A percentile compares a stretch with the other conserved stretches of the same genome.
Conservation (phyloP, 2,113 vertebrate genomes). For the Falco punctatus region DNA sequence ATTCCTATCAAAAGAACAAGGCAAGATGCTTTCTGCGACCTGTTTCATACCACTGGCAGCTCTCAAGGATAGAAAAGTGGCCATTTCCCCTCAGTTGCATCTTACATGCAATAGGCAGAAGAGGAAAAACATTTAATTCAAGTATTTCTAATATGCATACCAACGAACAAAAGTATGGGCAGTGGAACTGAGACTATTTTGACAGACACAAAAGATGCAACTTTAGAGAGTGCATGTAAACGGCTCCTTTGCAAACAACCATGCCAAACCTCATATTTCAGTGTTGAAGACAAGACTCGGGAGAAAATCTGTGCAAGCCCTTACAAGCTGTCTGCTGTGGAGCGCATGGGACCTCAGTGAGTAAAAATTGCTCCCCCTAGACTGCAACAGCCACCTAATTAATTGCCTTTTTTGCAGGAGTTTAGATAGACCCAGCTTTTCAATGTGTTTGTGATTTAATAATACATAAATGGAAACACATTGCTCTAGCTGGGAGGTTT, state of each 20-base stretch:
- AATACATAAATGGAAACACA: not conserved
- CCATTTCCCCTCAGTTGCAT: not conserved
- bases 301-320: not conserved
- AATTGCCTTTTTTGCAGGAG: not conserved
- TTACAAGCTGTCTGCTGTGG: not conserved
- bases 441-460: not conserved
- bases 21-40: not conserved
- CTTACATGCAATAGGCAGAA: not conserved
- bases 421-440: not conserved
- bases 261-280: not conserved
- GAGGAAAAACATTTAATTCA: not conserved
- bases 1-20: not conserved
- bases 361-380: not conserved
- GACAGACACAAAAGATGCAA: not conserved
- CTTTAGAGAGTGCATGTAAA: not conserved
- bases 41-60: not conserved
- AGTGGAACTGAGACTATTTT: not conserved
- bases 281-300: not conserved
- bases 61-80: not conserved
- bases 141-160: not conserved
- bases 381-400: not conserved
- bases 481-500: not conserved
- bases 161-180: not conserved
- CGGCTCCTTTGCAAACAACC: not conserved
- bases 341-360: fast-evolving